Percentiles rank a stretch among this genome's conserved stretches.
Evolutionary conservation across 2,888 invertebrate species (phyloP).

Genomic region (Spilarctia lutea): DNA sequence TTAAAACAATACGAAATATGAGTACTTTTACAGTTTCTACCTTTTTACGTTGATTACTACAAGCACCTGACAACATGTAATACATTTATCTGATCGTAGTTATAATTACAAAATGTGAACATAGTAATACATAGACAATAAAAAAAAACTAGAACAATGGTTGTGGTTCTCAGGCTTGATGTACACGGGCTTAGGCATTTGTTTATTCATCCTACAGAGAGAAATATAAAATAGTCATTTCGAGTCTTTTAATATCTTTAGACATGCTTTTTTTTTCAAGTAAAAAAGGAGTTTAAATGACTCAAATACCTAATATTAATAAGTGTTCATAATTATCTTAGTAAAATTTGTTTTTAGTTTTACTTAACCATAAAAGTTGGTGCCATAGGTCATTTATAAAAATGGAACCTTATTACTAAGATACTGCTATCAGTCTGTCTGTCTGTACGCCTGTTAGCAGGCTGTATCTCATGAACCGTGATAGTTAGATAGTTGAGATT

Average conservation of each 20-base stretch:
- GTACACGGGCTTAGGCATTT: constrained; percentile 24
- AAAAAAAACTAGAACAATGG: constrained; percentile 26
- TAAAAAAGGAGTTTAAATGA: too few relatives aligned
- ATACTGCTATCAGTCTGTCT: too few relatives aligned
- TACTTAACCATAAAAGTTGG: too few relatives aligned
- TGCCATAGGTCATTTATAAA: too few relatives aligned
- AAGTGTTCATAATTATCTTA: too few relatives aligned
- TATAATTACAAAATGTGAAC: constrained; percentile 46
- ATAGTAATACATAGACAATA: constrained; percentile 21
- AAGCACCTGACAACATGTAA: constrained; percentile 46
- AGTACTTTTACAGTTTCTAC: constrained; percentile 28
- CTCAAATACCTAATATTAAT: too few relatives aligned
- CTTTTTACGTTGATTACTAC: constrained; percentile 30
- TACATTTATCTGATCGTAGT: constrained; percentile 45
- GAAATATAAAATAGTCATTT: constrained; percentile 17
- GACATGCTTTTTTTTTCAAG: too few relatives aligned
- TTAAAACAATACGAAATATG: constrained; percentile 41
- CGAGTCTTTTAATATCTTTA: neutral
- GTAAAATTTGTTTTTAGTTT: too few relatives aligned
- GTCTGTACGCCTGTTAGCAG: too few relatives aligned
- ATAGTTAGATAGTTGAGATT: too few relatives aligned
- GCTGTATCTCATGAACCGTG: too few relatives aligned
- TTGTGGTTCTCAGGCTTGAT: constrained; percentile 36
- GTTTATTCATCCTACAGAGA: constrained; percentile 23
- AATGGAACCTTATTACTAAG: too few relatives aligned